Percentiles rank a stretch among this genome's conserved stretches.
Evolutionary conservation across 2,888 invertebrate species (phyloP).

Genomic region (Agrypnus murinus): DNA sequence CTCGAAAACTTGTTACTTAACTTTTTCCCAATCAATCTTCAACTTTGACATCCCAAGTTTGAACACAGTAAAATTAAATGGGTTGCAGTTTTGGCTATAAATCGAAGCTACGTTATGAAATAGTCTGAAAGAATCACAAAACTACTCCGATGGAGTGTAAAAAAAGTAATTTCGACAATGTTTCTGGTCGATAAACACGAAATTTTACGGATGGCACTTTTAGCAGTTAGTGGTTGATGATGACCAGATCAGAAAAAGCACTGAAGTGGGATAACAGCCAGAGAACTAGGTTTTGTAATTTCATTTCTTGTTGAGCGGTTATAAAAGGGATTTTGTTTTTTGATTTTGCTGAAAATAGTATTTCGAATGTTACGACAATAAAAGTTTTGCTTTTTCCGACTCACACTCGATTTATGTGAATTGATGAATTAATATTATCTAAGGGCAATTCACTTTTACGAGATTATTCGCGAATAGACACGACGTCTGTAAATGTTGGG

Average conservation of each 20-base stretch:
- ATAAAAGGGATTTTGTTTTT: too few relatives aligned
- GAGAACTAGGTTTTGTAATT: too few relatives aligned
- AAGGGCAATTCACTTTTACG: slow-evolving; percentile 1
- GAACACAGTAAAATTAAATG: slow-evolving; percentile 2
- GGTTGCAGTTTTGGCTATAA: background rate
- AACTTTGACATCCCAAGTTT: slow-evolving; percentile 7
- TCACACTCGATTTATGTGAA: too few relatives aligned
- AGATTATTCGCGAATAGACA: background rate
- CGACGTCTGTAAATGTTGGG: background rate
- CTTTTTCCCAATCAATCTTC: slow-evolving; percentile 22
- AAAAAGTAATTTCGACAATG: slow-evolving; percentile 8
- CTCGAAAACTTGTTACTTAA: slow-evolving; percentile 3
- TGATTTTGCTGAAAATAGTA: too few relatives aligned
- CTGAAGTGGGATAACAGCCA: background rate
- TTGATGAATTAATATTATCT: too few relatives aligned
- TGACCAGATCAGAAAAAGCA: slow-evolving; percentile 1
- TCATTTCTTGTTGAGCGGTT: too few relatives aligned
- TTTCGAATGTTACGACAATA: too few relatives aligned
- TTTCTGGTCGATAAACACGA: slow-evolving; percentile 9
- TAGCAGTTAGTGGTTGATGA: background rate
- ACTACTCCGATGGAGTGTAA: slow-evolving; percentile 4
- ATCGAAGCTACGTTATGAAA: background rate
- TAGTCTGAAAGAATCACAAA: background rate
- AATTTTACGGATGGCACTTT: slow-evolving; percentile 11
- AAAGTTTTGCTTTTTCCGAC: too few relatives aligned